Percentiles rank a stretch among this genome's conserved stretches.
Conservation (phyloP, 92 coral and sea anemone genomes). For the Diadumene lineata region DNA sequence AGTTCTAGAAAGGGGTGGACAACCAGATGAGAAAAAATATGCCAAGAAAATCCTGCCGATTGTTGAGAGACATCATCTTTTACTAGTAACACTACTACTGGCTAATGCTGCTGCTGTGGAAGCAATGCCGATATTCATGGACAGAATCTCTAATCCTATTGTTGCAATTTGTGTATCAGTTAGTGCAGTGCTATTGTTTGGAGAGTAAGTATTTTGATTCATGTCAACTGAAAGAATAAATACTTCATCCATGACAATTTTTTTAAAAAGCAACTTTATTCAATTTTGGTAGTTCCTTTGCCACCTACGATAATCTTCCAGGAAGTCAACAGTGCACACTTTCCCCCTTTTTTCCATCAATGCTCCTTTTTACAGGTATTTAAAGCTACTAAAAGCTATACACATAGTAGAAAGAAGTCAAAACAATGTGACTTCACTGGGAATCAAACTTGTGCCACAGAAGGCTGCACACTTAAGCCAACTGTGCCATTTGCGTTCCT, state of each 20-base stretch:
- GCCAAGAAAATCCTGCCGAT: constrained; percentile 89
- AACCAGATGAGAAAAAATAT: constrained; percentile 69
- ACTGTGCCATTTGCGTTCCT: too few relatives aligned
- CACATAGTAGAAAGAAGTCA: too few relatives aligned
- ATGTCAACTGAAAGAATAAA: not conserved
- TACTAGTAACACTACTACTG: constrained; percentile 82
- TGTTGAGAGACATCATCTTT: constrained; percentile 84
- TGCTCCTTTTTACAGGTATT: too few relatives aligned
- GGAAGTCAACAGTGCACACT: too few relatives aligned
- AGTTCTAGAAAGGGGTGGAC: constrained; percentile 93
- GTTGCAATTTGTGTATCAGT: constrained; percentile 94
- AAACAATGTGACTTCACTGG: too few relatives aligned
- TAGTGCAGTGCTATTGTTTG: constrained; percentile 96
- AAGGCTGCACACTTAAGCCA: too few relatives aligned
- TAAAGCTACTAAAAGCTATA: too few relatives aligned
- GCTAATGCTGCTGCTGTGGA: constrained; percentile 98
- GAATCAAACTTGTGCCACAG: too few relatives aligned
- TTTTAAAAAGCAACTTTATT: not conserved
- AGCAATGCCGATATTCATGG: constrained; percentile 96
- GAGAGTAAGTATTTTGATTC: constrained; percentile 74
- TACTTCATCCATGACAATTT: not conserved
- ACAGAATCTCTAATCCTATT: constrained; percentile 85
- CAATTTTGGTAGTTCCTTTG: not conserved
- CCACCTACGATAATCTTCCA: too few relatives aligned
- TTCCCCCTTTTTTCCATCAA: too few relatives aligned